Conservation (phyloP, 2,113 vertebrate species). For the Equus quagga region DNA sequence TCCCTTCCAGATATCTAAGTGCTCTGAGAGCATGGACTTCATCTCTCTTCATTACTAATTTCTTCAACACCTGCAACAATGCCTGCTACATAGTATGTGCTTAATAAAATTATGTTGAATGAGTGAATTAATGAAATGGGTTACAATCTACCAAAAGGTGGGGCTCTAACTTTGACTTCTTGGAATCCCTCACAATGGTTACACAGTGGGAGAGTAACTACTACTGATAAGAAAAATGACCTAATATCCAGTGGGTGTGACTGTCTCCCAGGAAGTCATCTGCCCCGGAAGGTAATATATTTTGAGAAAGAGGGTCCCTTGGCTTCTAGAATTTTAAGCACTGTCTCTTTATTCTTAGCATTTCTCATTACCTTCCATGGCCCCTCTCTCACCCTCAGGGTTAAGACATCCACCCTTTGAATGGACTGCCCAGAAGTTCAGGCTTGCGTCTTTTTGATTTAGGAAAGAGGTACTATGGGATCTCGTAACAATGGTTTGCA, state of each 20-base stretch:
- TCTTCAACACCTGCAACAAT: not conserved
- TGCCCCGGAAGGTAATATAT: not conserved
- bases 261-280: not conserved
- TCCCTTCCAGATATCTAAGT: not conserved
- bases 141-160: not conserved
- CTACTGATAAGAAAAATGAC: not conserved
- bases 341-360: not conserved
- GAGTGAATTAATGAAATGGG: not conserved
- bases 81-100: not conserved
- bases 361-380: not conserved
- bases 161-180: constrained; percentile 3
- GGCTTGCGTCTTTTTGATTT: constrained; percentile 12
- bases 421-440: not conserved
- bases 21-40: not conserved
- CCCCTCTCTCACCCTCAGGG: not conserved
- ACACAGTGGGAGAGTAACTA: not conserved
- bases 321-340: not conserved
- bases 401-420: constrained; percentile 38
- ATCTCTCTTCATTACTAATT: not conserved
- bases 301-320: not conserved
- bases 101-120: constrained; percentile 21
- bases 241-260: not conserved
- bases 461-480: not conserved
- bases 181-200: not conserved
- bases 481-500: constrained; percentile 64